Base-by-base conservation (phyloP, 1,140 invertebrate genomes). In the Arctopsyche grandis region DNA sequence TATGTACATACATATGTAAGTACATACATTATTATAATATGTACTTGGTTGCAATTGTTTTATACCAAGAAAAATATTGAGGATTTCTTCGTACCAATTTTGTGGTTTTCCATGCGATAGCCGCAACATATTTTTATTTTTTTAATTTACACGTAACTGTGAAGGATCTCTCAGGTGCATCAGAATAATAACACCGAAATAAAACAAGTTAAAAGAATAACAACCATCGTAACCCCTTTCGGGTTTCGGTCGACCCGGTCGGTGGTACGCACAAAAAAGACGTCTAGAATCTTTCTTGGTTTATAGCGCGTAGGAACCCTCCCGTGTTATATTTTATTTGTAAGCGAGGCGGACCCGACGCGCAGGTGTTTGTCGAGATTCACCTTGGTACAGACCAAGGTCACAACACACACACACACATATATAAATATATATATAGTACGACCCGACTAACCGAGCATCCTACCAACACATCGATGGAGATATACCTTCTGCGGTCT, bases 331-430 rank as follows among this genome's bases (percentile, higher is more conserved):
- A 21, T 73, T 73, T 48, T 48, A 21, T 74, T 74, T 74, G 71
- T 74, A 38, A 71, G 69, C 69, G 69, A 48, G 44, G 69, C 69
- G 14, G 43, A 46, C 16, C 16, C 38, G 43, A 44, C 69, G 71
- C 71, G 71, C 71, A 74, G 71, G 71, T 74, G 71, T 74, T 74
- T 74, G 71, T 74, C 24, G 71, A 74, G 71, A 74, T 74, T 74
- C 71, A 74, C 71, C 71, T 74, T 74, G 71, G 71, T 56, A 56
- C 46, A 29, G 71, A 74, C 71, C 71, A 74, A 74, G 71, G 71
- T 74, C 71, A 74, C 16, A 14, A 74, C 38, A 29, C 63, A 19
- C 21, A 66, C 63, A 26, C 22, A 24, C 10, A 26, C n/a, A 10
- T 5, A 26, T 26, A 66, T 22, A 63, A 63, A 19, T 22, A 22